Conservation (phyloP, 1,140 invertebrate species). For the Branchinecta lindahli region DNA sequence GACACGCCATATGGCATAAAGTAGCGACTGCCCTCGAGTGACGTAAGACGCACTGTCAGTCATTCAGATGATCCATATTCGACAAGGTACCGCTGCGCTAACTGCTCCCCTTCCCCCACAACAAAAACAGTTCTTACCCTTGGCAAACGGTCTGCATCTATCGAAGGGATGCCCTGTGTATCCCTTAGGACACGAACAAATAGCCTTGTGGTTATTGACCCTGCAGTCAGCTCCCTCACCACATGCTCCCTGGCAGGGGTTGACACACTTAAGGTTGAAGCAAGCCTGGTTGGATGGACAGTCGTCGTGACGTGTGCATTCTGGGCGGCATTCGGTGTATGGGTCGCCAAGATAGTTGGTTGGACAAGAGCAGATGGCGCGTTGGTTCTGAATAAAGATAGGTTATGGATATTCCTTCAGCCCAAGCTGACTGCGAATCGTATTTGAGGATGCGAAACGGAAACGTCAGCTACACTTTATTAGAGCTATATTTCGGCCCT, state of each 20-base stretch:
- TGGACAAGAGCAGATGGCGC: conserved; percentile 51
- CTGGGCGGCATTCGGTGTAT: conserved; percentile 27
- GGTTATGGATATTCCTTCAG: no score
- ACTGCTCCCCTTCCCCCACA: no score
- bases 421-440: no score
- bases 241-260: conserved; percentile 53
- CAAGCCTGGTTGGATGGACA: conserved; percentile 39
- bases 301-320: conserved; percentile 29
- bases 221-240: conserved; percentile 61
- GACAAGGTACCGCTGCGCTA: no score
- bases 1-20: no score
- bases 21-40: no score
- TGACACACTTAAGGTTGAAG: conserved; percentile 54
- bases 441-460: no score
- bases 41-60: no score
- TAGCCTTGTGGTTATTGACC: conserved; percentile 53
- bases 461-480: no score
- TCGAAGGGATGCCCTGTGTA: conserved; percentile 74
- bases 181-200: conserved; percentile 65
- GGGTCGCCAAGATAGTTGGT: conserved; percentile 39
- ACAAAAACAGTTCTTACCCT: conserved; percentile 36
- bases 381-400: conserved; percentile 21
- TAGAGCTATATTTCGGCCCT: no score
- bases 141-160: conserved; percentile 58
- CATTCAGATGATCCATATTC: no score